A percentile compares a stretch with the other conserved stretches of the same genome.
Conservation (phyloP, 92 coral and sea anemone genomes). For the Palythoa heliodiscus region DNA sequence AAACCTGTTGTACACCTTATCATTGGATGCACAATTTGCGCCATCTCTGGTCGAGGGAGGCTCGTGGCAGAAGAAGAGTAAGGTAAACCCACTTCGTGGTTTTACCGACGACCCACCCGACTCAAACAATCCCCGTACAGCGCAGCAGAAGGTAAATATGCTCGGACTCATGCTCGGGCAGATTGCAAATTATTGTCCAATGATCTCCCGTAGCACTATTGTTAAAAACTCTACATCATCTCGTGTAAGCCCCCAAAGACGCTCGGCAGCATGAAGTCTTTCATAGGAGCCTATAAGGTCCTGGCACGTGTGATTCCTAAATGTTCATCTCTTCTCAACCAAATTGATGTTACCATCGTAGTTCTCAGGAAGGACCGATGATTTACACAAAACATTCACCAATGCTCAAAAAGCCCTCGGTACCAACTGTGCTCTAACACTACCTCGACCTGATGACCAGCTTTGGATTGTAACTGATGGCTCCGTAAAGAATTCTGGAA, state of each 20-base stretch:
- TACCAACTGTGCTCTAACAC: conserved; percentile 5
- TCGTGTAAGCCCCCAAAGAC: background rate
- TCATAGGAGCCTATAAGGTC: conserved; percentile 24
- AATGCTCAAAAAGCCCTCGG: conserved; percentile 8
- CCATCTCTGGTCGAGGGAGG: conserved; percentile 32
- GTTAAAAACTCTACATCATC: conserved; percentile 50
- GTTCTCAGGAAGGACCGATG: conserved; percentile 28
- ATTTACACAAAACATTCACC: background rate
- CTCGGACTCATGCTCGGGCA: conserved; percentile 35
- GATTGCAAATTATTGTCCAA: too few species aligned
- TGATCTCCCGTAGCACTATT: conserved; percentile 24
- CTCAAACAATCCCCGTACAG: conserved; percentile 9
- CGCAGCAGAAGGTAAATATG: conserved; percentile 31
- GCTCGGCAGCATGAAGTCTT: conserved; percentile 31
- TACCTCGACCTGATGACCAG: conserved; percentile 37
- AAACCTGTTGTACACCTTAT: conserved; percentile 34
- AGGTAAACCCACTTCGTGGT: conserved; percentile 30
- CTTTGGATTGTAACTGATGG: conserved; percentile 13
- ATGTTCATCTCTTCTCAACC: conserved; percentile 12
- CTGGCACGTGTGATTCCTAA: conserved; percentile 20
- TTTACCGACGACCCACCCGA: conserved; percentile 37
- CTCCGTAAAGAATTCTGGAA: background rate
- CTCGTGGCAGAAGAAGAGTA: conserved; percentile 42
- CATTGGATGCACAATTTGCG: conserved; percentile 17
- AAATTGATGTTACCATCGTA: conserved; percentile 1